Percentiles rank a stretch among this genome's conserved stretches.
Evolutionary conservation across 2,113 vertebrate genomes (phyloP).

Genomic region (Ailuropoda melanoleuca): DNA sequence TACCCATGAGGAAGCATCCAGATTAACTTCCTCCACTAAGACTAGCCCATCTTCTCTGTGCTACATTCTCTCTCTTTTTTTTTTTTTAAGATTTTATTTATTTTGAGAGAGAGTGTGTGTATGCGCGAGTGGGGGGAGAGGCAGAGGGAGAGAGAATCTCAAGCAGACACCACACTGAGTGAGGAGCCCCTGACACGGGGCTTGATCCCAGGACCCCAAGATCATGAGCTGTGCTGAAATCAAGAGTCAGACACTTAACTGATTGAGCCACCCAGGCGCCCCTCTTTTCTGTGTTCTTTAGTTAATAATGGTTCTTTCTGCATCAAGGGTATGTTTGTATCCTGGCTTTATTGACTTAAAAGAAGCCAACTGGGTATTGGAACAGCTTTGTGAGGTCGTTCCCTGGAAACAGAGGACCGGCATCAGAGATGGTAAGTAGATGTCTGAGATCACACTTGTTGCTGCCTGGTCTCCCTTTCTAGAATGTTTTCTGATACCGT

Average conservation of each 20-base stretch:
- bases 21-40: neutral
- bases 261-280: neutral
- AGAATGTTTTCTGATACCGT: neutral
- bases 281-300: neutral
- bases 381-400: conserved; percentile 90
- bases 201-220: neutral
- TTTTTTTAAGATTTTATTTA: neutral
- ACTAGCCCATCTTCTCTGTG: neutral
- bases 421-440: conserved; percentile 85
- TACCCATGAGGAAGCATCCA: neutral
- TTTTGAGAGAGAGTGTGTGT: neutral
- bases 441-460: neutral
- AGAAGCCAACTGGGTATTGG: conserved; percentile 94
- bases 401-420: conserved; percentile 95
- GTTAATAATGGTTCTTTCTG: conserved; percentile 16
- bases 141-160: neutral
- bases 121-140: neutral
- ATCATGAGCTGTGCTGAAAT: neutral
- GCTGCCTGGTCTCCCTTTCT: neutral
- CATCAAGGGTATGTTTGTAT: conserved; percentile 87
- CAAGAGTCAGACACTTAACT: neutral
- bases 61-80: too few species aligned
- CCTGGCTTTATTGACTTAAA: conserved; percentile 89
- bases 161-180: neutral
- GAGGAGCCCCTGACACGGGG: neutral